Evolutionary conservation across 2,797 vertebrate genomes (phyloP).

Genomic region (Spondyliosoma cantharus): DNA sequence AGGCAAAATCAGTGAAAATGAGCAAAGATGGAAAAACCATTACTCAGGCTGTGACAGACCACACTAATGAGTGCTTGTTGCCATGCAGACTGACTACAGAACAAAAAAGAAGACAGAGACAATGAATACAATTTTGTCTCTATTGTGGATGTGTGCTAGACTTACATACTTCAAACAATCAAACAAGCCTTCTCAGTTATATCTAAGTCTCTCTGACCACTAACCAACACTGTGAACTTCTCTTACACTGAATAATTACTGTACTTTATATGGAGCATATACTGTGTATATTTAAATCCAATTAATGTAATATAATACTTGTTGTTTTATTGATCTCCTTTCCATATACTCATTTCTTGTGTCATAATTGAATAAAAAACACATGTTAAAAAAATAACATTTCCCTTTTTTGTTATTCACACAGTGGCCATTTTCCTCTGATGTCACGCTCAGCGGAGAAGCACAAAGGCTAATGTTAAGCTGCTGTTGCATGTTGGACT

Average conservation of each 20-base stretch:
- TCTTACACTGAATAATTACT: not conserved
- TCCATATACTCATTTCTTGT: too few species aligned
- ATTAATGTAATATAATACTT: not conserved
- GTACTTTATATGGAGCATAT: not conserved
- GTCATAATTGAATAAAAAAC: not conserved
- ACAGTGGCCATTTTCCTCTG: too few species aligned
- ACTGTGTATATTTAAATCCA: not conserved
- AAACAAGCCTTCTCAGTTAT: not conserved
- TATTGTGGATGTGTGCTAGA: not conserved
- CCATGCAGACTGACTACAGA: slow-evolving; percentile 10
- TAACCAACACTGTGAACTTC: not conserved
- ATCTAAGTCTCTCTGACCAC: not conserved
- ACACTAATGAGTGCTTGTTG: slow-evolving; percentile 3
- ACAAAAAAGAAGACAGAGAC: slow-evolving; percentile 8
- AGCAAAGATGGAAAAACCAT: slow-evolving; percentile 33
- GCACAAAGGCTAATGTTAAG: too few species aligned
- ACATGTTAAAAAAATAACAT: not conserved
- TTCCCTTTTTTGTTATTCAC: too few species aligned
- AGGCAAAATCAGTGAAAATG: slow-evolving; percentile 29
- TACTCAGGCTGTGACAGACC: slow-evolving; percentile 12
- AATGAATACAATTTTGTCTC: not conserved
- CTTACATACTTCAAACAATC: not conserved
- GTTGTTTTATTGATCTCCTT: not conserved
- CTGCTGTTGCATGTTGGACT: too few species aligned
- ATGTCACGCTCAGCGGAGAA: too few species aligned